Percentiles rank a stretch among this genome's conserved stretches.
phyloP scores from a whole-genome alignment of 2,113 vertebrate genomes.

The Zeus faber region DNA sequence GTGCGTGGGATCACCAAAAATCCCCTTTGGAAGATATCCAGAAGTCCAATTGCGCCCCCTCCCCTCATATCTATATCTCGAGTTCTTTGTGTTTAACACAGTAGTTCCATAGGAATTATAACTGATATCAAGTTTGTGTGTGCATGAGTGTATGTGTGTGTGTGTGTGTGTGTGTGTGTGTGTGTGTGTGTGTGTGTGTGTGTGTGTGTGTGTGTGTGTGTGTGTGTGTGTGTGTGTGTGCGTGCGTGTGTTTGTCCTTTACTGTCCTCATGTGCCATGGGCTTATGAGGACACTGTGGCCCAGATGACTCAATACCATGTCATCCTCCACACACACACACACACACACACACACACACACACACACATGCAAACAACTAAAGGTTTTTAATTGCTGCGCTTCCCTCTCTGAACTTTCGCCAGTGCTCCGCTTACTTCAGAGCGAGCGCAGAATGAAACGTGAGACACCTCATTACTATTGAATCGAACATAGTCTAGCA shows the following conservation, averaged over 20 bases:
- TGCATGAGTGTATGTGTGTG: neutral
- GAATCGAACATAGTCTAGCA: conserved; percentile 37
- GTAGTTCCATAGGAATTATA: conserved; percentile 23
- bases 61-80: conserved; percentile 24
- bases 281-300: conserved; percentile 46
- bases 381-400: too few species aligned
- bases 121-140: conserved; percentile 28
- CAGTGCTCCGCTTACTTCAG: conserved; percentile 31
- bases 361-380: conserved; percentile 22
- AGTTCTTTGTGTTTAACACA: conserved; percentile 45
- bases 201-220: conserved; percentile 1
- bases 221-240: conserved; percentile 5
- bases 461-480: conserved; percentile 53
- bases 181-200: conserved; percentile 1
- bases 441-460: conserved; percentile 36
- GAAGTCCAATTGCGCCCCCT: too few species aligned
- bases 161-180: conserved; percentile 6
- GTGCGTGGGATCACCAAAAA: conserved; percentile 35
- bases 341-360: conserved; percentile 6
- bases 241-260: conserved; percentile 47
- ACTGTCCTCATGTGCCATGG: conserved; percentile 49
- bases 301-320: conserved; percentile 45
- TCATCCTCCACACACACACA: neutral
- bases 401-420: conserved; percentile 49
- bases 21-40: conserved; percentile 13